Conservation (phyloP, 2,888 invertebrate genomes). For the Dexiosoma caninum region DNA sequence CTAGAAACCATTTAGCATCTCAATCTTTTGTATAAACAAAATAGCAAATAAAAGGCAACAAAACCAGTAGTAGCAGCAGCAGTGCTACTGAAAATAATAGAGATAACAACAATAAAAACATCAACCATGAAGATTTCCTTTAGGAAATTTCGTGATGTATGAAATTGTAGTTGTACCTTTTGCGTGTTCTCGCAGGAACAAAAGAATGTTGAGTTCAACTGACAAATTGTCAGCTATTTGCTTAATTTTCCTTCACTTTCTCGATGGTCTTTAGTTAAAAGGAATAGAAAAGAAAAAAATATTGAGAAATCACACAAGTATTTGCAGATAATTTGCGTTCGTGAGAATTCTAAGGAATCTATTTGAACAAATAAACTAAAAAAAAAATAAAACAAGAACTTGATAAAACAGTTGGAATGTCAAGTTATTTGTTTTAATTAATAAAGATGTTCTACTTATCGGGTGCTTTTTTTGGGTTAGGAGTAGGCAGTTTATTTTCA, state of each 20-base stretch:
- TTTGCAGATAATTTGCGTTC: no score
- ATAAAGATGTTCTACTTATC: no score
- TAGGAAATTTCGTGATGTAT: no score
- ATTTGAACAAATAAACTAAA: no score
- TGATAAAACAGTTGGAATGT: constrained; percentile 10
- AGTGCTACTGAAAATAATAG: neutral
- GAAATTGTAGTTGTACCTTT: neutral
- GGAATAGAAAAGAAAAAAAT: no score
- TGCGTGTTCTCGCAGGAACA: neutral
- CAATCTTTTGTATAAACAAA: no score
- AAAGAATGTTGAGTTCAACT: constrained; percentile 40
- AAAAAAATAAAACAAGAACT: no score
- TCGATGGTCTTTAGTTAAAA: neutral
- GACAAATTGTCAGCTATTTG: constrained; percentile 60
- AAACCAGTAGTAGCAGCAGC: neutral
- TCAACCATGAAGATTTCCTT: constrained; percentile 35
- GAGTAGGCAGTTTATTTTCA: no score
- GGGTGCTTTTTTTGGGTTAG: no score
- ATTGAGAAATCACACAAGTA: no score
- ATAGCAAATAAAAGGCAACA: no score
- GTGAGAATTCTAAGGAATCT: no score
- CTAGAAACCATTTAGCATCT: constrained; percentile 35
- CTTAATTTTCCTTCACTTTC: constrained; percentile 17
- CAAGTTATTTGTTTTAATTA: constrained; percentile 1
- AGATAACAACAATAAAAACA: neutral